These are phyloP conservation scores for Porites rus DNA, from an alignment of 92 coral and sea anemone species.

Conservation along the genomic window DNA sequence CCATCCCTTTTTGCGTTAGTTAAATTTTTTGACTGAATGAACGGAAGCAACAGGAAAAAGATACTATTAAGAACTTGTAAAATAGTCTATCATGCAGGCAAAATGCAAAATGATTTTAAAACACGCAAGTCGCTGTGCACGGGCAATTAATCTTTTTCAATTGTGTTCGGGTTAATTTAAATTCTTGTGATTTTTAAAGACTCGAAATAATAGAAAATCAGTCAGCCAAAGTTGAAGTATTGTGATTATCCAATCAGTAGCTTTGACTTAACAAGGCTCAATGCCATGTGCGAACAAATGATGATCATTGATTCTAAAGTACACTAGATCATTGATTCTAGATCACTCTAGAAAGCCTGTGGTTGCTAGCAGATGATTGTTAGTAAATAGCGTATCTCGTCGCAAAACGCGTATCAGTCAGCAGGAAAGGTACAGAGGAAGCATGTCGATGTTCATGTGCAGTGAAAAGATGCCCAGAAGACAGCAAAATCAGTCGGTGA, in stretches of 20 bases:
- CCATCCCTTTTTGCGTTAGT: not conserved
- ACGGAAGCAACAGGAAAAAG: not conserved
- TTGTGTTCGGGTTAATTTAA: not conserved
- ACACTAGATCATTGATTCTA: not conserved
- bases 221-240: not conserved
- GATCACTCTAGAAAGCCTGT: not conserved
- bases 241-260: conserved; percentile 6
- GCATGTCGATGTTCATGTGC: conserved; percentile 1
- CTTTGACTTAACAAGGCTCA: not conserved
- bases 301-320: conserved; percentile 16
- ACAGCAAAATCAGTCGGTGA: conserved; percentile 14
- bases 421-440: not conserved
- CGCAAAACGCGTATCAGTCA: not conserved
- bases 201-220: conserved; percentile 27
- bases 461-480: conserved; percentile 1
- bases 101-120: not conserved
- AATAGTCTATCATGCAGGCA: not conserved
- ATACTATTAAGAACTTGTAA: too few species aligned
- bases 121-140: not conserved
- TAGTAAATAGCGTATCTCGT: not conserved
- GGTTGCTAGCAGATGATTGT: not conserved
- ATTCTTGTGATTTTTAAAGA: not conserved
- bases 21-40: not conserved
- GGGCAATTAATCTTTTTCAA: not conserved
- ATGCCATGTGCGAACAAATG: not conserved